Base-by-base conservation (phyloP, 2,888 invertebrate species). In the Parnassius smintheus region DNA sequence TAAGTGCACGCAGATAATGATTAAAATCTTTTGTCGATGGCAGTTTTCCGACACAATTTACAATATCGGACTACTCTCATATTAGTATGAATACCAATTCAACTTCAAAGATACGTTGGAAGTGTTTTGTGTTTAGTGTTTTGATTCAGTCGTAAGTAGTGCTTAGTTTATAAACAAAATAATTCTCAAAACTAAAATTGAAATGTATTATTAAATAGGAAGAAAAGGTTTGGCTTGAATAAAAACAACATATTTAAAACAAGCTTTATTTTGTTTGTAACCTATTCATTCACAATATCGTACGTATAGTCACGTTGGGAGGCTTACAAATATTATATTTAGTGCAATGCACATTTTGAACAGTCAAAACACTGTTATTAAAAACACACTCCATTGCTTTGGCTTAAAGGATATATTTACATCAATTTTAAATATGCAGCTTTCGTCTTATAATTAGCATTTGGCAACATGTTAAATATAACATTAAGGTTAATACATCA, bases 391-490 rank as follows among this genome's bases (percentile, higher is more conserved):
- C 80, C 80, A 77, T 82, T 78, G 79, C 76, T 80, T 81, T 79
- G 74, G 82, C 86, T 88, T 88, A 88, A 66, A 65, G 69, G 70
- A 75, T 86, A 89, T 89, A 91, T 90, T 85, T 90, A 91, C 91
- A 91, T 79, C 72, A 80, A 79, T 77, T 82, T 81, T 80, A 80
- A 82, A 85, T 88, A 86, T 78, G 75, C 83, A 81, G 83, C 83
- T 74, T 80, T 77, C 79, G 75, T 74, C 85, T 88, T 88, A 85
- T 75, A 81, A 67, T 78, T 85, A 86, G 85, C 85, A 79, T 90
- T 91, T 91, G 90, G 91, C 91, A 91, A 90, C 89, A 80, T 83
- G 78, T 80, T 83, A 85, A 84, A 82, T 76, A 79, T 85, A 86
- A 83, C 84, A 84, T 86, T 86, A 79, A 12, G 54, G 18, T 53